phyloP scores from a whole-genome alignment of 2,888 invertebrate genomes.

The Scaptomyza cyrtandrae region DNA sequence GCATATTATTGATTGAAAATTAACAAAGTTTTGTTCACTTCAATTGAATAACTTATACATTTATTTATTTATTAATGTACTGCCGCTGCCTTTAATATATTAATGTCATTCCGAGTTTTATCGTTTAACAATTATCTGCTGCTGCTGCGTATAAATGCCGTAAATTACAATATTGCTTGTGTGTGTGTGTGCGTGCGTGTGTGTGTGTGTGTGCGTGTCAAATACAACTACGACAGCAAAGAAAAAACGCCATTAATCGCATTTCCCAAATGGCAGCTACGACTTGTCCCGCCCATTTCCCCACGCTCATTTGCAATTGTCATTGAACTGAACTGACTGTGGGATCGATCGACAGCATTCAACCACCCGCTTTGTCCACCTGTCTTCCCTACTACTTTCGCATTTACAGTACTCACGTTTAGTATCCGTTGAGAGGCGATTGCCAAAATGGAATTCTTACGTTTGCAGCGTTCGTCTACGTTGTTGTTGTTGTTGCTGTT shows the following conservation, averaged over 20 bases:
- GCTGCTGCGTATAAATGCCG: conserved; percentile 15
- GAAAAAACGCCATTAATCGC: conserved; percentile 45
- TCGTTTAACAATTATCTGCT: conserved; percentile 5
- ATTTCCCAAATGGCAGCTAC: conserved; percentile 34
- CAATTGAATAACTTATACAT: not conserved
- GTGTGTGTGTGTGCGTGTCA: not conserved
- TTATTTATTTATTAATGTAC: not conserved
- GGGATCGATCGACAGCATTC: conserved; percentile 19
- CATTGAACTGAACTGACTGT: conserved; percentile 31
- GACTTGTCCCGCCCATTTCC: not conserved
- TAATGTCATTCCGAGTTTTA: not conserved
- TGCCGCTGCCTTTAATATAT: not conserved
- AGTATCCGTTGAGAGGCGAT: conserved; percentile 27
- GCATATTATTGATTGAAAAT: not conserved
- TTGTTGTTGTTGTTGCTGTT: too few relatives aligned
- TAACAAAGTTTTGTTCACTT: not conserved
- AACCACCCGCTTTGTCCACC: too few relatives aligned
- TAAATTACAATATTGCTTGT: conserved; percentile 22
- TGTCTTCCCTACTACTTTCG: too few relatives aligned
- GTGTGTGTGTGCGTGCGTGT: conserved; percentile 2
- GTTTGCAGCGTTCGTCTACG: conserved; percentile 4
- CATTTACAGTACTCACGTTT: conserved; percentile 13
- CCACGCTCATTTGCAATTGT: conserved; percentile 56
- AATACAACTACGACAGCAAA: not conserved
- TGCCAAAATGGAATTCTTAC: conserved; percentile 55